phyloP scores from a whole-genome alignment of 2,888 invertebrate genomes.

The Tortrix viridana region DNA sequence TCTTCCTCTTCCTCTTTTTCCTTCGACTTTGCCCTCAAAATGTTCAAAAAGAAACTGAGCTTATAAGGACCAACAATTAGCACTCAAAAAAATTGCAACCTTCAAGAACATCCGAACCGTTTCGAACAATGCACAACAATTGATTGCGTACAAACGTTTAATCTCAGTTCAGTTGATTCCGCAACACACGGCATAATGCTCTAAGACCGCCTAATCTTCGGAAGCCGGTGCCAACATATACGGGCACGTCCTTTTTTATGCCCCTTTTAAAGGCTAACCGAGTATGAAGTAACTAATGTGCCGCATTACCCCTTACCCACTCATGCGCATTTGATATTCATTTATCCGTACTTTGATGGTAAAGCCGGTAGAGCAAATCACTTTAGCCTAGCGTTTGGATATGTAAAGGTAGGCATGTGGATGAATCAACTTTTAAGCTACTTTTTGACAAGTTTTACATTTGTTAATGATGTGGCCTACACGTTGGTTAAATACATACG shows the following conservation, averaged over 20 bases:
- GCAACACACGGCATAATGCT: constrained; percentile 5
- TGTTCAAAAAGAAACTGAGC: too few relatives aligned
- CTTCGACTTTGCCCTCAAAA: too few relatives aligned
- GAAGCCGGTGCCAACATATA: neutral
- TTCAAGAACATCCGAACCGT: too few relatives aligned
- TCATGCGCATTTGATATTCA: constrained; percentile 13
- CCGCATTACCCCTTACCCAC: constrained; percentile 38
- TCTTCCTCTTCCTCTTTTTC: too few relatives aligned
- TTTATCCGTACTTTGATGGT: constrained; percentile 8
- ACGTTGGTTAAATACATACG: too few relatives aligned
- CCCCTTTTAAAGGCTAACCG: constrained; percentile 45
- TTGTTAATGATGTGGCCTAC: too few relatives aligned
- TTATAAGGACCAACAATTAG: too few relatives aligned
- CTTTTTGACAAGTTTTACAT: too few relatives aligned
- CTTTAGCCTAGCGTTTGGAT: neutral
- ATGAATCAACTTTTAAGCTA: too few relatives aligned
- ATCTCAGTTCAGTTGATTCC: constrained; percentile 9
- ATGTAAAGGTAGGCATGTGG: too few relatives aligned
- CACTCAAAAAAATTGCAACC: too few relatives aligned
- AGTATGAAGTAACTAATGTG: constrained; percentile 47
- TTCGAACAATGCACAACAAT: too few relatives aligned
- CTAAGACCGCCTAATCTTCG: neutral
- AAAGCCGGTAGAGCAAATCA: neutral
- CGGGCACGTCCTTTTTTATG: constrained; percentile 23
- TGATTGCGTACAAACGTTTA: neutral